A percentile compares a stretch with the other conserved stretches of the same genome.
phyloP scores from a whole-genome alignment of 1,140 invertebrate genomes.

The Wiebesia pumilae region DNA sequence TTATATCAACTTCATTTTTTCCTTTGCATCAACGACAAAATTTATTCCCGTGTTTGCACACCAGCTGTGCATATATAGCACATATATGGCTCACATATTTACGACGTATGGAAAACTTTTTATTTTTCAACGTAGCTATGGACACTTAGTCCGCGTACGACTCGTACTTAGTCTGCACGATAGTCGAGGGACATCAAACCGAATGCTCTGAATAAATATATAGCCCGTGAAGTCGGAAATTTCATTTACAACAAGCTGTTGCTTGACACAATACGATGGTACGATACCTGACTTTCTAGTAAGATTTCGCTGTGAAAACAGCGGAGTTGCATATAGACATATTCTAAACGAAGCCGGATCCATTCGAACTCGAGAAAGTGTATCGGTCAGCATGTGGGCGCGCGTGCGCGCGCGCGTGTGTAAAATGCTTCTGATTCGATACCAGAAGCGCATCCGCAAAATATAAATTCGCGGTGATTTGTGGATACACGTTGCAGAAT shows the following conservation, averaged over 20 bases:
- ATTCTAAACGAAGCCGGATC: neutral
- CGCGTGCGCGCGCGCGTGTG: too few species aligned
- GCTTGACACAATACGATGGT: neutral
- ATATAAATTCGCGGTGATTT: too few species aligned
- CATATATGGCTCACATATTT: neutral
- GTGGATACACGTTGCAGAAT: too few species aligned
- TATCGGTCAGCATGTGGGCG: too few species aligned
- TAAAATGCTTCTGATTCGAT: too few species aligned
- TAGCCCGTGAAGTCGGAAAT: neutral
- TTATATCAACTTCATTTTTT: constrained; percentile 1
- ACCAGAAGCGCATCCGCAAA: too few species aligned
- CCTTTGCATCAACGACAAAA: neutral
- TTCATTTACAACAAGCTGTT: neutral
- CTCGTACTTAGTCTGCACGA: neutral
- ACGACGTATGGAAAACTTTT: constrained; percentile 10
- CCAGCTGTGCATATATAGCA: neutral
- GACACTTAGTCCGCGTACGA: neutral
- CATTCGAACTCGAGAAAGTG: neutral
- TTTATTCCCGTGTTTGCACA: constrained; percentile 4
- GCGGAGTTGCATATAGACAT: neutral
- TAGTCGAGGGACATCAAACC: neutral
- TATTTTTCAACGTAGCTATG: neutral
- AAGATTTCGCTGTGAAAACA: neutral
- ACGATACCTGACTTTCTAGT: neutral
- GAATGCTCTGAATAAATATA: neutral